Evolutionary conservation across 2,113 vertebrate species (phyloP), one percentile per base, ranked within the genome.

Genomic region (Hydropotes inermis): DNA sequence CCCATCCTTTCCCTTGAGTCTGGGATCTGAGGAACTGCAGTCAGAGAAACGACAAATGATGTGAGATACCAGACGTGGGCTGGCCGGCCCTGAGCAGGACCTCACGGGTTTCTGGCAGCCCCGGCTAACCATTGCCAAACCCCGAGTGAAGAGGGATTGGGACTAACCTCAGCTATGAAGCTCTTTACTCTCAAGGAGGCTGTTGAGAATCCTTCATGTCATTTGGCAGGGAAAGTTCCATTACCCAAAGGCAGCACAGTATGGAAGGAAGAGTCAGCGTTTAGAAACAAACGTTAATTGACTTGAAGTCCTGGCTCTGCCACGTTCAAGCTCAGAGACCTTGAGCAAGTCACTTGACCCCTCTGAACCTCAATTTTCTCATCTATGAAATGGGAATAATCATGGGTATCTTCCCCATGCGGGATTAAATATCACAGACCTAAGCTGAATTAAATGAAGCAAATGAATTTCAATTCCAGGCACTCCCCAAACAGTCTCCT

Each of bases 281-380:
- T 27, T 15, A 58, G 82, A 84, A 79, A 58, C 7, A 1, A 81
- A 50, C 14, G 27, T 11, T 33, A 91, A 47, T 60, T 87, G 39
- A 27, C 15, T 58, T 33, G 30, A 87, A 81, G 58, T n/a, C 67
- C 74, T 76, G 28, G 15, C 28, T 36, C 78, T 52, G 16, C 87
- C 39, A 2, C 15, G 52, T n/a, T 61, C 76, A 30, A 64, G 36
- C 16, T 52, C 86, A 61, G 64, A 86, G 87, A 60, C n/a, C 55
- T 84, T 54, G 86, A 96, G 45, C 33, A 47, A 52, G 43, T 57
- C 6, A 17, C 70, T n/a, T 14, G 39, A 57, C 13, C 74, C 74
- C 47, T 67, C 36, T 36, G 61, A 45, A 21, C 61, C 74, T 96
- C 58, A 3, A 36, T 88, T 70, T 96, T 81, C 52, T 84, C 30